These are phyloP conservation scores for Scortum barcoo DNA, from an alignment of 2,113 vertebrate species.

Conservation along the genomic window DNA sequence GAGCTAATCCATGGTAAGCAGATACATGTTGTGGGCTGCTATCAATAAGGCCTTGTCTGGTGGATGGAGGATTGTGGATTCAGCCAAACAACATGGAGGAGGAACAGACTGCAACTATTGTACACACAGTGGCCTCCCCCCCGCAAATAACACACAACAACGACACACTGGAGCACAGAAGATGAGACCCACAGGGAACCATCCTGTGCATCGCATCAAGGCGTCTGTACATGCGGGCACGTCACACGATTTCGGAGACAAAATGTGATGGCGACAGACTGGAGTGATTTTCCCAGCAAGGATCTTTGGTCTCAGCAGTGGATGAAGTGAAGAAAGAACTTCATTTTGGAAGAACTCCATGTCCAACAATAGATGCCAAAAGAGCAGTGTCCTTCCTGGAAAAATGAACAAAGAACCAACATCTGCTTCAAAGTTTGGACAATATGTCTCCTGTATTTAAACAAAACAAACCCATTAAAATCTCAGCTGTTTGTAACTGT, in stretches of 20 bases:
- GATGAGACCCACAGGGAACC: background rate
- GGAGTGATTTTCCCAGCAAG: too few relatives aligned
- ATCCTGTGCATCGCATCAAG: background rate
- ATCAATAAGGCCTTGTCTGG: slow-evolving; percentile 59
- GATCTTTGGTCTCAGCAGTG: too few relatives aligned
- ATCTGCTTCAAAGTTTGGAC: too few relatives aligned
- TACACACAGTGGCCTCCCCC: background rate
- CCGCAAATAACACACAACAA: slow-evolving; percentile 8
- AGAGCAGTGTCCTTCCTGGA: too few relatives aligned
- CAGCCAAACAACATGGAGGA: slow-evolving; percentile 12
- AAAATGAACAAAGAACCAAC: too few relatives aligned
- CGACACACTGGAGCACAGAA: background rate
- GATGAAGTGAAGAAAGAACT: too few relatives aligned
- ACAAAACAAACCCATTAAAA: background rate
- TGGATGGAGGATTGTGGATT: background rate
- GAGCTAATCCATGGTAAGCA: slow-evolving; percentile 34
- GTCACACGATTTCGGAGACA: background rate
- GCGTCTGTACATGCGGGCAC: background rate
- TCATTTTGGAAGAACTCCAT: too few relatives aligned
- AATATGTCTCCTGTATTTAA: background rate
- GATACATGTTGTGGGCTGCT: slow-evolving; percentile 45
- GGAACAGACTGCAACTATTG: slow-evolving; percentile 43
- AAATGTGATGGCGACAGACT: background rate
- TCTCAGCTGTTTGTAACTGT: background rate
- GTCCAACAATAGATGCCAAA: too few relatives aligned